Base-by-base conservation (phyloP, 1,140 invertebrate species). In the Papilio aristodemus region DNA sequence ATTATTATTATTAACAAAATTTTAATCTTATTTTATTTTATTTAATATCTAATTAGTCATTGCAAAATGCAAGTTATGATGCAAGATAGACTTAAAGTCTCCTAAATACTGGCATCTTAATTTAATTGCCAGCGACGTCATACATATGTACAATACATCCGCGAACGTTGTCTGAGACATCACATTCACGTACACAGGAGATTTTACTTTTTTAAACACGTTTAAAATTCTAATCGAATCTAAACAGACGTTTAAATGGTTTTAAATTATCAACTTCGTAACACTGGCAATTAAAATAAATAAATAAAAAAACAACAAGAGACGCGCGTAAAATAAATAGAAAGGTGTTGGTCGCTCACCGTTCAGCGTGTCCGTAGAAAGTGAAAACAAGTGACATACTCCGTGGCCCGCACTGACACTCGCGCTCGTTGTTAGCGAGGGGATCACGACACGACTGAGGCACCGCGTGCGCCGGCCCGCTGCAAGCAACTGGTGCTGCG, bases 281-380 rank as follows among this genome's bases (percentile, higher is more conserved):
- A 22, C 19, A 54, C 19, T 54, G 19, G 17, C 19, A 25, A 54
- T 19, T 13, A 4, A 46, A 46, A 17, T 27, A 58, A 58, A 14
- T 11, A 22, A 58, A 41, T 41, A 11, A 58, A 58, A 58, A 58
- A 58, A 58, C 25, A 60, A 62, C 46, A 62, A 37, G 0, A 27
- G 13, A 32, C n/a, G 14, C 14, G 25, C 59, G 59, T 62, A 62
- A 62, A 38, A 37, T 36, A 62, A 62, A 37, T 62, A 62, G 59
- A 62, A 62, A 62, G 27, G 59, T 62, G n/a, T 11, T 36, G 14
- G 32, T 59, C 54, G 14, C 58, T 59, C 54, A 57, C 54, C 54
- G 22, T 27, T 57, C 54, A 57, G 25, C 54, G 54, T 57, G 54
- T 27, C 22, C 54, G 54, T 57, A 57, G 54, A 57, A 57, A 57